Evolutionary conservation across 1,140 invertebrate genomes (phyloP).

Genomic region (Rhyacophila brunnea): DNA sequence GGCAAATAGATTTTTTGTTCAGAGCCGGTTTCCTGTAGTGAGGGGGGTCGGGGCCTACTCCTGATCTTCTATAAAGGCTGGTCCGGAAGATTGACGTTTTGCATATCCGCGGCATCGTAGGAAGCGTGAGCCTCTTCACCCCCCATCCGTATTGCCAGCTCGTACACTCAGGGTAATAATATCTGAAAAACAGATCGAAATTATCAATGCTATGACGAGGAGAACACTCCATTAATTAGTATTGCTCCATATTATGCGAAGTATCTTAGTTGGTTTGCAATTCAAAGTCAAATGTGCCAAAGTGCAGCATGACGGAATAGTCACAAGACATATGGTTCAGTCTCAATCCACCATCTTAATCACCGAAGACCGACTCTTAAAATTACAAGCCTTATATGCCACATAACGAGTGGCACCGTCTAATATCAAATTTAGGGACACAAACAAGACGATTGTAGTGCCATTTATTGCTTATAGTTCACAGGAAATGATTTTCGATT

Average conservation of each 20-base stretch:
- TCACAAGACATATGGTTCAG: background rate
- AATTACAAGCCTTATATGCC: no score
- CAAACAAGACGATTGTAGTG: no score
- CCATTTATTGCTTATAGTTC: no score
- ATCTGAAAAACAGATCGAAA: slow-evolving; percentile 35
- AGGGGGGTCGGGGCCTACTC: slow-evolving; percentile 42
- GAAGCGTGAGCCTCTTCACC: slow-evolving; percentile 38
- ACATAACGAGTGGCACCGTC: no score
- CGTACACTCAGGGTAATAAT: slow-evolving; percentile 40
- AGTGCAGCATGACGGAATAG: background rate
- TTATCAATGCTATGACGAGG: background rate
- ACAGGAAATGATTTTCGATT: no score
- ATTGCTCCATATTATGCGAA: background rate
- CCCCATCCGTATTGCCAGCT: slow-evolving; percentile 52
- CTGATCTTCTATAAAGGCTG: slow-evolving; percentile 47
- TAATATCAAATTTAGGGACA: no score
- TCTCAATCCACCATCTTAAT: no score
- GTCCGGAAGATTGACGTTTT: slow-evolving; percentile 43
- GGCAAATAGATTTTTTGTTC: slow-evolving; percentile 39
- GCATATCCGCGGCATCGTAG: slow-evolving; percentile 41
- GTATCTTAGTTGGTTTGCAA: background rate
- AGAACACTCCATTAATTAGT: background rate
- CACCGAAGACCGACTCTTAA: no score
- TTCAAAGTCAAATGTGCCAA: background rate
- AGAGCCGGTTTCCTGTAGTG: slow-evolving; percentile 43